Percentiles rank a stretch among this genome's conserved stretches.
Conservation (phyloP, 1,140 invertebrate species). For the Drosophila aff. region DNA sequence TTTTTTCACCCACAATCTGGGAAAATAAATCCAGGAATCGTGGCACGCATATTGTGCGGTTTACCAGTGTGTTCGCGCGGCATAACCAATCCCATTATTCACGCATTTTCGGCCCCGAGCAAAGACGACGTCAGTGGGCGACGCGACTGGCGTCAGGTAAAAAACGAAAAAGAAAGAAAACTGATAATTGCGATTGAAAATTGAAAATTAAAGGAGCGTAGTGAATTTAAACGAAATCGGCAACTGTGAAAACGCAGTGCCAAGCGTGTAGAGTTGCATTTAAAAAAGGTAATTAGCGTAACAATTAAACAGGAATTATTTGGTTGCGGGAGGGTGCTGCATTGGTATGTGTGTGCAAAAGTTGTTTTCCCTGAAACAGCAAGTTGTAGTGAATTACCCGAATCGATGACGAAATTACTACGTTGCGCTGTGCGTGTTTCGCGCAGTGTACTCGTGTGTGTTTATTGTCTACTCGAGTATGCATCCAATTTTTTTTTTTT, state of each 20-base stretch:
- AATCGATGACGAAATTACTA: slow-evolving; percentile 74
- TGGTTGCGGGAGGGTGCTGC: slow-evolving; percentile 17
- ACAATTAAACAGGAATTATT: slow-evolving; percentile 45
- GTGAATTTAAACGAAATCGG: slow-evolving; percentile 62
- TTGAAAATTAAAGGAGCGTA: slow-evolving; percentile 16
- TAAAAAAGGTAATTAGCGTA: slow-evolving; percentile 71
- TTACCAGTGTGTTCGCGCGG: slow-evolving; percentile 1
- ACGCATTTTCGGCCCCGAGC: background rate
- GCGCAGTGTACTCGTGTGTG: slow-evolving; percentile 31
- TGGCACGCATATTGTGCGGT: slow-evolving; percentile 18
- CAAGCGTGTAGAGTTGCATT: slow-evolving; percentile 68
- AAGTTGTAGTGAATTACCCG: slow-evolving; percentile 57
- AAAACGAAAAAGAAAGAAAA: slow-evolving; percentile 21
- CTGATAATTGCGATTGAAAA: slow-evolving; percentile 30
- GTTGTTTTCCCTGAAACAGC: slow-evolving; percentile 76
- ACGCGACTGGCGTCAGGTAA: slow-evolving; percentile 38
- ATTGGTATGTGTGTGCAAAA: slow-evolving; percentile 52
- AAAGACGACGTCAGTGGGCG: slow-evolving; percentile 35
- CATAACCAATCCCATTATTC: background rate
- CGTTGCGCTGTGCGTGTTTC: slow-evolving; percentile 19
- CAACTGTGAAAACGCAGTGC: slow-evolving; percentile 62
- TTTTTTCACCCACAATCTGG: slow-evolving; percentile 25
- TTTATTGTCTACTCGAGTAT: slow-evolving; percentile 49
- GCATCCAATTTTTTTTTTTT: slow-evolving; percentile 31
- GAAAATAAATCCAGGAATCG: slow-evolving; percentile 9